Conservation (phyloP, 2,113 vertebrate species). For the Baryphthengus martii region DNA sequence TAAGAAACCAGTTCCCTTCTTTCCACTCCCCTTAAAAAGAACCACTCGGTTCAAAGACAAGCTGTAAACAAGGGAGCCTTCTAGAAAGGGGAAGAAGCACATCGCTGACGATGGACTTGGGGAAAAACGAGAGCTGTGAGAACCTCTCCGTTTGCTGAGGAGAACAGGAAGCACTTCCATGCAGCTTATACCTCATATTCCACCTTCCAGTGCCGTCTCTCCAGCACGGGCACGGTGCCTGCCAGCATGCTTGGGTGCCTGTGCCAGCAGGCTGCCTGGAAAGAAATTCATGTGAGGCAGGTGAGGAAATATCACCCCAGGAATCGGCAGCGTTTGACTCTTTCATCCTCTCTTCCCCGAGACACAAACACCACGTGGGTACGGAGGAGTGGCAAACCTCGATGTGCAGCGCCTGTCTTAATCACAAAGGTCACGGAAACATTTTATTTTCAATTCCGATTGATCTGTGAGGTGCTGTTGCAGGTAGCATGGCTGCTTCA, state of each 20-base stretch:
- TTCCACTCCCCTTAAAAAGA: not conserved
- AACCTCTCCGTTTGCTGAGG: not conserved
- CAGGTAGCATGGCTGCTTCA: not conserved
- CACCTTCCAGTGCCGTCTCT: not conserved
- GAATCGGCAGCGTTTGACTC: not conserved
- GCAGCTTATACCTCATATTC: not conserved
- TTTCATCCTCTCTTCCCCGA: not conserved
- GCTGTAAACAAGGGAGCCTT: not conserved
- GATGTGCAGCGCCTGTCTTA: not conserved
- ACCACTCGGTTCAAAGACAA: not conserved
- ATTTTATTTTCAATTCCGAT: not conserved
- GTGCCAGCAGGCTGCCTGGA: constrained; percentile 22
- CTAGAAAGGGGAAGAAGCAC: not conserved
- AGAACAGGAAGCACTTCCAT: not conserved
- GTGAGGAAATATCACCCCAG: not conserved
- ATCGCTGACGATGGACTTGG: not conserved
- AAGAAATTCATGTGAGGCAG: not conserved
- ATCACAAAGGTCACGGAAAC: not conserved
- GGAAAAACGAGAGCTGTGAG: not conserved
- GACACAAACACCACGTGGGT: not conserved
- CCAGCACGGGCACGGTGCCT: not conserved
- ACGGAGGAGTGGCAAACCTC: not conserved
- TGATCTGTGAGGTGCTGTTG: not conserved
- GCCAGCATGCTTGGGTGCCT: not conserved
- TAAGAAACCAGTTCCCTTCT: not conserved